phyloP scores from a whole-genome alignment of 1,140 invertebrate genomes.

The Dryas iulia region DNA sequence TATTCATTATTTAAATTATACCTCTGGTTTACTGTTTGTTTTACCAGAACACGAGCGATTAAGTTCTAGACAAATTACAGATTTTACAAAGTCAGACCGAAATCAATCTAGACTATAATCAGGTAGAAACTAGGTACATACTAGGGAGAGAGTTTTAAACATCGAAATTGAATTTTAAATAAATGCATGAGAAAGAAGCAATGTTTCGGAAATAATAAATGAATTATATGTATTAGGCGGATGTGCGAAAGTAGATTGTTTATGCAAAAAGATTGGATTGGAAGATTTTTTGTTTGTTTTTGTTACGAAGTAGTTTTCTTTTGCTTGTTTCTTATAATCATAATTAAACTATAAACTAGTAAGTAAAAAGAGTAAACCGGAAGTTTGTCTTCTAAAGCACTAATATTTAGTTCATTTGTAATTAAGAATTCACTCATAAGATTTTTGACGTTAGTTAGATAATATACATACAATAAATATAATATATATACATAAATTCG shows the following conservation, averaged over 20 bases:
- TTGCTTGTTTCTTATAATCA: no score
- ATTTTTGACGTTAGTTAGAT: no score
- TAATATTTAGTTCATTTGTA: no score
- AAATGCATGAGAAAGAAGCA: background rate
- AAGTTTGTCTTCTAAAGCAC: no score
- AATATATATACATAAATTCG: no score
- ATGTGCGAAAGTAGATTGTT: background rate
- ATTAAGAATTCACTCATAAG: no score
- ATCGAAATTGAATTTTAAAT: background rate
- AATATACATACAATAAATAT: no score
- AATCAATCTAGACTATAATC: conserved; percentile 19
- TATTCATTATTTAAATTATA: background rate
- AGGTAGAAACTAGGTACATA: background rate
- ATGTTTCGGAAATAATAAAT: background rate
- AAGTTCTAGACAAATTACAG: background rate
- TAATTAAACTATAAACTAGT: no score
- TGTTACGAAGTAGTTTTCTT: no score
- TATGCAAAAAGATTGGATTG: no score
- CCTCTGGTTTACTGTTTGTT: background rate
- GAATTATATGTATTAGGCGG: background rate
- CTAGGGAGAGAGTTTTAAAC: background rate
- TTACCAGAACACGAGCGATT: background rate
- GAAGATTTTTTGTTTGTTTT: no score
- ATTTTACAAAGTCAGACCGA: conserved; percentile 13
- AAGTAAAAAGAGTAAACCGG: no score